Base-by-base conservation (phyloP, 2,888 invertebrate species). In the Oasisia sp. region DNA sequence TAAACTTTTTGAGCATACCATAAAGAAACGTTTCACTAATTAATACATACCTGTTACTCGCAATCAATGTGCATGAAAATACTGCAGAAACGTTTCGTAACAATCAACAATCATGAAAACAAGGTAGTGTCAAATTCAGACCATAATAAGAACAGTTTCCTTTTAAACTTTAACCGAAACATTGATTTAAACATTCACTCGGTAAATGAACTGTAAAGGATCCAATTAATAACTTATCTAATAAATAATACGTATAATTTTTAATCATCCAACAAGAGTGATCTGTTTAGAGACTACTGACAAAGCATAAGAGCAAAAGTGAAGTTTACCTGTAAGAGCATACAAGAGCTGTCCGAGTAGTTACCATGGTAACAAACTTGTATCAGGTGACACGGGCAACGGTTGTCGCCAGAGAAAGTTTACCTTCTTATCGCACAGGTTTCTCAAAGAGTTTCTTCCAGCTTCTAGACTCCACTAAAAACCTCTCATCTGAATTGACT, bases 61-160 rank as follows among this genome's bases (percentile, higher is more conserved):
- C 74, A 74, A 74, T 74, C 74, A 74, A 27, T 74, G 74, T 74
- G 74, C n/a, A 74, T 74, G 74, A 74, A 74, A 74, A 74, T 74
- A 74, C 74, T 27, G 27, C 74, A 74, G 74, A 74, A n/a, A 74
- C 27, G 74, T 74, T 19, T 74, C n/a, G n/a, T n/a, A n/a, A n/a
- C n/a, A n/a, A 74, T 74, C 19, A 74, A 27, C 74, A 74, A 74
- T 74, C 27, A 74, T 74, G 74, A 74, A 74, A 74, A 74, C 27
- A 5, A 74, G n/a, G 74, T 27, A 74, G 7, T n/a, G n/a, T 74
- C 74, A 27, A 74, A 74, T 74, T 74, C 74, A 74, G 74, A 74
- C 74, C 74, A 27, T 74, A 7, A 74, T n/a, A 74, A 74, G 19
- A 74, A n/a, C 7, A 56, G 11, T 74, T 74, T 27, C 74, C 14